Base-by-base conservation (phyloP, 2,113 vertebrate species). In the Mastomys natalensis region DNA sequence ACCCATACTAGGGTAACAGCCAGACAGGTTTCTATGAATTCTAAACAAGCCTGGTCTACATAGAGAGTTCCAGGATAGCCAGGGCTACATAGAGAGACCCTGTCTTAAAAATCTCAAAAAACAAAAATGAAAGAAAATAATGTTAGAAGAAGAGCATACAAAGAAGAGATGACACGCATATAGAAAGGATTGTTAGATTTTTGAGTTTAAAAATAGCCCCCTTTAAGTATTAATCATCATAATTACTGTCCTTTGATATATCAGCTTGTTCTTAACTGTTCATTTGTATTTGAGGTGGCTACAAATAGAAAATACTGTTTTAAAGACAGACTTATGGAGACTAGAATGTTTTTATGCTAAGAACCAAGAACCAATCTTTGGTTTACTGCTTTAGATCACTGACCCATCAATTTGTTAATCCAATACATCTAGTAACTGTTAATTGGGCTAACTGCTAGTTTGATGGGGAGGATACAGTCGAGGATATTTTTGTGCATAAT, bases 211-310 rank as follows among this genome's bases (percentile, higher is more conserved):
- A 51, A 51, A 11, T 51, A 51, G 15, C 43, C 29, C 51, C 66
- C 16, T 72, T 91, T 10, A n/a, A 90, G 45, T 85, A 9, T 53
- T 89, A 68, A 31, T 88, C 40, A 26, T 82, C 40, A 10, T 89
- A 68, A 80, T 92, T 74, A 40, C 51, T 84, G 7, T 85, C 72
- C n/a, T 94, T 93, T 82, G 92, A 96, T 89, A 60, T 70, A 70
- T 17, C 89, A n/a, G 48, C 34, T 87, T 87, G 24, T 81, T 93
- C 64, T 87, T 87, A 92, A 40, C 68, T 60, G 0, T 70, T 89
- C 10, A 24, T 84, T 34, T 91, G 0, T 87, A 48, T 88, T 72
- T 64, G 64, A 82, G 60, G 22, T 92, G 88, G 70, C 10, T 95
- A 26, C 29, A 37, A 31, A 45, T 74, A 12, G 55, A 87, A 89